Evolutionary conservation across 2,888 invertebrate genomes (phyloP), one percentile per base, ranked within the genome.

Genomic region (Horisme vitalbata): DNA sequence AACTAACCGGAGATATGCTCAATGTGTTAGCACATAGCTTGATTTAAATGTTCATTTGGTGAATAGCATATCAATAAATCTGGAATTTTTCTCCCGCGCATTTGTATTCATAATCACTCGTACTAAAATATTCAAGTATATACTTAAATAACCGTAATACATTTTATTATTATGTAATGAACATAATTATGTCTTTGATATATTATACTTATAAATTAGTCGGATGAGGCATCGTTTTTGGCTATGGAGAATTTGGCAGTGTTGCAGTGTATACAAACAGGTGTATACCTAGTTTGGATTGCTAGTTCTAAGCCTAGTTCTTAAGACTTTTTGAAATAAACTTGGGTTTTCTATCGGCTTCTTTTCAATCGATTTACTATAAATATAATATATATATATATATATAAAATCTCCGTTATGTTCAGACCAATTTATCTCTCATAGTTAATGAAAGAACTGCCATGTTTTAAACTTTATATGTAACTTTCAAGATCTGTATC

Each of bases 381-480:
- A 79, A 83, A 82, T 66, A 74, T 75, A 68, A 70, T 75, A 66
- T 71, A 60, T 57, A 57, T 62, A 55, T 63, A 46, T 36, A 24
- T 31, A 44, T 33, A 77, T 65, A 61, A 74, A 65, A 63, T 67
- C 68, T 79, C 80, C 70, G 74, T 79, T 70, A 68, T 73, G 76
- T 80, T 83, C 80, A 79, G 88, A 88, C 87, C 87, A 87, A 87
- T 84, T 85, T 83, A 82, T 81, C 79, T 80, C 83, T 83, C 82
- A 81, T 78, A 63, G 71, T 71, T 71, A 71, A 79, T 76, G 73
- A 73, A 80, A 80, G 82, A 80, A 88, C 88, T 88, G 87, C 87
- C 87, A 87, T 84, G 78, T 79, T 78, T 79, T 79, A 77, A 74
- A 73, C 76, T 79, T 43, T 7, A 13, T 32, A 3, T 18, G 7